Evolutionary conservation across 2,797 vertebrate genomes (phyloP).

Genomic region (Peromyscus eremicus): DNA sequence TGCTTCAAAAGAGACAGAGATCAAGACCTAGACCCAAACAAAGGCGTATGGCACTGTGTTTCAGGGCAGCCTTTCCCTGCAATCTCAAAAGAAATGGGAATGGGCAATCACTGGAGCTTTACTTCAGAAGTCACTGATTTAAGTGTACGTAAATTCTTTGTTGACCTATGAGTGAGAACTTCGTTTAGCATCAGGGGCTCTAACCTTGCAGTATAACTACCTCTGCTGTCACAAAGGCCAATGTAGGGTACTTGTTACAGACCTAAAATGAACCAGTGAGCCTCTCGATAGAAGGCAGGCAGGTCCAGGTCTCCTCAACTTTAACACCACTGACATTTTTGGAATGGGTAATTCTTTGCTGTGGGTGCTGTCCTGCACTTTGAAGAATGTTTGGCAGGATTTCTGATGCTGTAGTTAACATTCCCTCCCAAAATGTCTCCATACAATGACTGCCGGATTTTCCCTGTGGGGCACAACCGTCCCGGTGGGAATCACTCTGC

Average conservation of each 20-base stretch:
- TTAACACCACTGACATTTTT: neutral
- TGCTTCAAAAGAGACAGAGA: neutral
- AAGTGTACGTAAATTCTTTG: slow-evolving; percentile 22
- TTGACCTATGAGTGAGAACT: slow-evolving; percentile 31
- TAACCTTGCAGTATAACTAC: slow-evolving; percentile 4
- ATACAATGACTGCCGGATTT: slow-evolving; percentile 1
- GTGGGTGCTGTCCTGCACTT: neutral
- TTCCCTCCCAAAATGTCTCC: neutral
- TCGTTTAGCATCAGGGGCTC: slow-evolving; percentile 17
- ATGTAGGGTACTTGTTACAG: neutral
- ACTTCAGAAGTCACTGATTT: slow-evolving; percentile 29
- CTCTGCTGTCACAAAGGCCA: slow-evolving; percentile 22
- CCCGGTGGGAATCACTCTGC: neutral
- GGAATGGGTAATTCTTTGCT: neutral
- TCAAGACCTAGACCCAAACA: neutral
- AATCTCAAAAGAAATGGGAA: slow-evolving; percentile 56
- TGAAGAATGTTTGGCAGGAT: neutral
- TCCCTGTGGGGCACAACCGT: neutral
- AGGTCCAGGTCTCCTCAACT: neutral
- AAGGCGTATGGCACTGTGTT: neutral
- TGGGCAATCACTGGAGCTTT: neutral
- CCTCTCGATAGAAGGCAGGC: neutral
- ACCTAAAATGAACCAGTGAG: slow-evolving; percentile 15
- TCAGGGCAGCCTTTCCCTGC: neutral
- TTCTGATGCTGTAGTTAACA: neutral